Evolutionary conservation across 2,888 invertebrate genomes (phyloP), one percentile per base, ranked within the genome.

Genomic region (Chloromyia formosa): DNA sequence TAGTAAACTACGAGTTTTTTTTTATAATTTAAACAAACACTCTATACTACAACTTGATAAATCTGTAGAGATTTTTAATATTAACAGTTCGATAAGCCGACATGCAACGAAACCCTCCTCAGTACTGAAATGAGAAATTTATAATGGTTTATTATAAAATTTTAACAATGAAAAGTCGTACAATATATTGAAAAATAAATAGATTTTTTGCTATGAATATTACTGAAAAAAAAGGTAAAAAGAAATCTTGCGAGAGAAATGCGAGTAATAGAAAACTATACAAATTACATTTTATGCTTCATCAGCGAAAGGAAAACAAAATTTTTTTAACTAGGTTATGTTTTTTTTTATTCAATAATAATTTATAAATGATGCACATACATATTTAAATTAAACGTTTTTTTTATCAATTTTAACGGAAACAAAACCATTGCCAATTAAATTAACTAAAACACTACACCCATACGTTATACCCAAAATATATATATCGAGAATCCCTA

Each of bases 31-130:
- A 45, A 45, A 45, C 18, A 18, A 58, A 58, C 18, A 18, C 58
- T 22, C 7, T 7, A 12, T 1, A 4, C n/a, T 10, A 20, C 27
- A n/a, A n/a, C 2, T 35, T 35, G 27, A 35, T 4, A 35, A 35
- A 35, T 35, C 49, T 58, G 3, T 58, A 16, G 18, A 56, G 18
- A 56, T 16, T 10, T 56, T 56, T 7, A 10, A 23, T 2, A 58
- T 35, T 35, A 64, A 42, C 14, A 64, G 42, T 64, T 64, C n/a
- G n/a, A 60, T 23, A 64, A 64, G n/a, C 20, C 27, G 20, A 49
- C 20, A 54, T 74, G 74, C 74, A 74, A 74, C 74, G 74, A 74
- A 74, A 74, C 74, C 74, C 74, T 74, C 74, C 64, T 74, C 56
- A 74, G 53, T 45, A 60, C 22, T n/a, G 20, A 72, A 22, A 60